Evolutionary conservation across 2,797 vertebrate genomes (phyloP).

Genomic region (Hyperoplus lanceolatus): DNA sequence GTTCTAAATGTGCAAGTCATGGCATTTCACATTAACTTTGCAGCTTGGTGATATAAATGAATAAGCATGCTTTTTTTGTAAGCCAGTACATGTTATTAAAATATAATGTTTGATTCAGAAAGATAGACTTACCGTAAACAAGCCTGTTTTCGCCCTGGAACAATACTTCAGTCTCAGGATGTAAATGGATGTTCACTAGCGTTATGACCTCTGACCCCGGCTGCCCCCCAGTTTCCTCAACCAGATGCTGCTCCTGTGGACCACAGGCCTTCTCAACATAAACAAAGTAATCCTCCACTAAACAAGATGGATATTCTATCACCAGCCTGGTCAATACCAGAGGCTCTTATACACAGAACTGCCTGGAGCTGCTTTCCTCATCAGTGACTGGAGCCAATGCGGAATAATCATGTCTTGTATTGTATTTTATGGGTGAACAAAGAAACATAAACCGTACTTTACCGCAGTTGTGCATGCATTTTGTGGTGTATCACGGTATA

Average conservation of each 20-base stretch:
- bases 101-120: constrained; percentile 12
- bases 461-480: constrained; percentile 21
- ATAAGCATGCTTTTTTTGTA: too few relatives aligned
- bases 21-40: background rate
- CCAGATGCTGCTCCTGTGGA: constrained; percentile 84
- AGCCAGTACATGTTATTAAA: background rate
- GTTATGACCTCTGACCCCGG: constrained; percentile 78
- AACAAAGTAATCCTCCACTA: constrained; percentile 84
- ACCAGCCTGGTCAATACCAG: constrained; percentile 69
- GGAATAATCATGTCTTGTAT: constrained; percentile 37
- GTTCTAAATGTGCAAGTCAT: background rate
- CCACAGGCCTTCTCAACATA: constrained; percentile 75
- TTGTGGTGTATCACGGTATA: constrained; percentile 15
- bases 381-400: constrained; percentile 26
- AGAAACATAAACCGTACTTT: constrained; percentile 15
- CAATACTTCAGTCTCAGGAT: constrained; percentile 77
- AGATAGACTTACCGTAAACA: constrained; percentile 52
- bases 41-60: background rate
- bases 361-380: constrained; percentile 26
- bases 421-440: constrained; percentile 38
- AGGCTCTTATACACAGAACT: constrained; percentile 47
- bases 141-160: constrained; percentile 61
- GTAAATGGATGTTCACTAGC: constrained; percentile 81
- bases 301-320: constrained; percentile 86
- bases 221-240: constrained; percentile 80